Evolutionary conservation across 2,888 invertebrate genomes (phyloP).

Genomic region (Diloba caeruleocephala): DNA sequence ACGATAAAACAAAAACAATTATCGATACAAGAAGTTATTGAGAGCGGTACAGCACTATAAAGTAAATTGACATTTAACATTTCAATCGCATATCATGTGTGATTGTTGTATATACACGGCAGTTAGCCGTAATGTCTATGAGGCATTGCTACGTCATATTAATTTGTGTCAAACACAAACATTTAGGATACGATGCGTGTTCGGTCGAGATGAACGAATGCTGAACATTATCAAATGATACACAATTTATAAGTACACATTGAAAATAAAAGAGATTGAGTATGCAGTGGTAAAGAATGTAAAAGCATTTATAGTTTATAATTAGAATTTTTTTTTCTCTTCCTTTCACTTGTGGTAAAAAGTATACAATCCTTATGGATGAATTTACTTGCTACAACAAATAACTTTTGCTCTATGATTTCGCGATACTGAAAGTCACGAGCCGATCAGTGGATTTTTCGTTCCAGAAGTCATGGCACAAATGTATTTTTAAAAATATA

Average conservation of each 20-base stretch:
- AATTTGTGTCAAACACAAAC: constrained; percentile 68
- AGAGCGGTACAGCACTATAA: constrained; percentile 4
- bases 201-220: constrained; percentile 42
- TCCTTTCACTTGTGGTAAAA: constrained; percentile 5
- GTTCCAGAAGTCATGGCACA: too few species aligned
- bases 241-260: constrained; percentile 35
- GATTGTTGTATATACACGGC: constrained; percentile 43
- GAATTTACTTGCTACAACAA: too few species aligned
- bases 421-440: too few species aligned
- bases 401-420: too few species aligned
- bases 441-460: too few species aligned
- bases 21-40: neutral
- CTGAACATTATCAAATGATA: constrained; percentile 14
- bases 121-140: constrained; percentile 49
- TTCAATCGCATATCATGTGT: constrained; percentile 39
- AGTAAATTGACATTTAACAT: constrained; percentile 14
- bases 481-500: too few species aligned
- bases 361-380: too few species aligned
- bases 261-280: constrained; percentile 13
- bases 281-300: neutral
- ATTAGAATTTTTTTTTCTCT: too few species aligned
- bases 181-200: constrained; percentile 39
- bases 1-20: neutral
- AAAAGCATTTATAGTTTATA: constrained; percentile 34
- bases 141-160: constrained; percentile 62